Base-by-base conservation (phyloP, 1,140 invertebrate genomes). In the Heterodera carotae region DNA sequence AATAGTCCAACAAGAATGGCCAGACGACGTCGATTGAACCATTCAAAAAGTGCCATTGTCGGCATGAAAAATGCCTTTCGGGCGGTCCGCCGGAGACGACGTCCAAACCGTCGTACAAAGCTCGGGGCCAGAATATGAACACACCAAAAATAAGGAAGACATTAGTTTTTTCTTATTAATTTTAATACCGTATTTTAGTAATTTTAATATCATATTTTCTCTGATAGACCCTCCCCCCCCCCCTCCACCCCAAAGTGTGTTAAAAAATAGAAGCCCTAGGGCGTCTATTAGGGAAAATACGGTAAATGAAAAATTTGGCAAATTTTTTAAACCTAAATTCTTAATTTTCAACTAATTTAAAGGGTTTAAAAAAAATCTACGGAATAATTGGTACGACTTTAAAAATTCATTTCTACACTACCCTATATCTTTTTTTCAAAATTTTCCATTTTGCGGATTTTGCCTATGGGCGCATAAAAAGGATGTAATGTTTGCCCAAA, bases 1-100 rank as follows among this genome's bases (percentile, higher is more conserved):
- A 74, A 36, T 0, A 62, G 22, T 27, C 48, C 72, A 29, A 74
- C 56, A 29, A 74, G 72, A 27, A 64, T 39, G 36, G 64, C 56
- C 48, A 74, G 33, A 31, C 72, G 72, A n/a, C 56, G 72, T 12
- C 72, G 43, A 64, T 64, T 74, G 12, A 43, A 66, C 62, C 62
- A 66, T 29, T 66, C 62, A n/a, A 5, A 8, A 74, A 73, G 31
- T 62, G 43, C 36, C 64, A 64, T 56, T 73, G 22, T 73, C 64
- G 27, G 29, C 56, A n/a, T 72, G 31, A 6, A 27, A 71, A 36
- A 27, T 69, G 36, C 29, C 43, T 33, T 69, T 22, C 48, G 48
- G 48, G 22, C 48, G 18, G 48, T n/a, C 0, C 48, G 48, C 48
- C 48, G 48, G 48, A 15, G 48, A 18, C 48, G 15, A 56, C 48